Base-by-base conservation (phyloP, 1,140 invertebrate genomes). In the Eumaeus atala region DNA sequence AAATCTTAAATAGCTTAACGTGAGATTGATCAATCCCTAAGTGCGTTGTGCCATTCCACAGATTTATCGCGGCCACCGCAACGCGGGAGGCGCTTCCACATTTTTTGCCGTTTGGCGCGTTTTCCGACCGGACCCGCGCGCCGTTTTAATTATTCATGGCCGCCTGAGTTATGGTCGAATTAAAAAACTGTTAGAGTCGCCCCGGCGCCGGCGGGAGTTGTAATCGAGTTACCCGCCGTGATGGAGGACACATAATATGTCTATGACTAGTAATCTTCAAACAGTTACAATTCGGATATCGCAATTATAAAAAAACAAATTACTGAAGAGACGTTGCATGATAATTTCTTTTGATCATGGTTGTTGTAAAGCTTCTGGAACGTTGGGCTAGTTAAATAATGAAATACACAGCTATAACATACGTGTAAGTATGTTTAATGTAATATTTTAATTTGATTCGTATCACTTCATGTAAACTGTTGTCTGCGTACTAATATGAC, bases 171-270 rank as follows among this genome's bases (percentile, higher is more conserved):
- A 88, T 88, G 87, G 85, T 84, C 87, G 81, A 87, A 88, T 88
- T 88, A 88, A 88, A 88, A 88, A 87, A 88, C 85, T 88, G 85
- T 88, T 87, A 88, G 81, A 85, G 77, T 79, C 76, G 77, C 75
- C 83, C 80, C 72, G 77, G 77, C 74, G 74, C 74, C 79, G 72
- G 64, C 78, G 79, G 75, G 78, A 72, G 54, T 59, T 56, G 73
- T 86, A 86, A 86, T 86, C 74, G 74, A 83, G 73, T 86, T 86
- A 84, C 70, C 71, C 70, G 67, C 66, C 78, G 69, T 74, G 74
- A 83, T 81, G 73, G 70, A 79, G 80, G 83, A 84, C 83, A 73
- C 76, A 62, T 81, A 83, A 83, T 86, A 70, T 57, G 62, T 61
- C 51, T 51, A 62, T 50, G 54, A 54, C 38, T 53, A 18, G 37